Evolutionary conservation across 2,113 vertebrate species (phyloP).

Genomic region (Podarcis muralis): DNA sequence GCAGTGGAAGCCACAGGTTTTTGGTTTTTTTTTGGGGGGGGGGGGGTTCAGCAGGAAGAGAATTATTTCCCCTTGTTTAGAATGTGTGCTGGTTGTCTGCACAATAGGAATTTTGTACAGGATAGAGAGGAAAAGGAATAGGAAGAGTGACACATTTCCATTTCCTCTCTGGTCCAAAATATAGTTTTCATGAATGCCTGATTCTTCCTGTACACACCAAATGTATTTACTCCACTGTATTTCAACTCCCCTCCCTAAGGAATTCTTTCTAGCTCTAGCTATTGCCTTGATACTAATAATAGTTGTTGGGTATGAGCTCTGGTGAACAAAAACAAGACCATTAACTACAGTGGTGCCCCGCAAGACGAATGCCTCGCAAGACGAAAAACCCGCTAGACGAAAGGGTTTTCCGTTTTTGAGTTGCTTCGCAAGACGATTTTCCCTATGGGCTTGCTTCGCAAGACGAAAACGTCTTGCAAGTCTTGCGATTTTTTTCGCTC

Average conservation of each 20-base stretch:
- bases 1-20: not conserved
- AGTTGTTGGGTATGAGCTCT: not conserved
- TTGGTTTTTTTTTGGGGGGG: too few species aligned
- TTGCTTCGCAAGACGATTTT: too few species aligned
- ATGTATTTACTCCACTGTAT: not conserved
- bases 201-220: not conserved
- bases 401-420: too few species aligned
- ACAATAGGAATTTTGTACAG: not conserved
- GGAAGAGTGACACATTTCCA: not conserved
- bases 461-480: too few species aligned
- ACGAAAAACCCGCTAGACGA: too few species aligned
- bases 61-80: not conserved
- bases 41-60: too few species aligned
- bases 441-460: too few species aligned
- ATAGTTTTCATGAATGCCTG: not conserved
- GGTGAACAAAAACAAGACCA: not conserved
- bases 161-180: not conserved
- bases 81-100: not conserved
- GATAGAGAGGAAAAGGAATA: not conserved
- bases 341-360: too few species aligned
- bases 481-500: too few species aligned
- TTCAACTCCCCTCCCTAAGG: not conserved
- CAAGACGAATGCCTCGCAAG: too few species aligned
- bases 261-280: not conserved
- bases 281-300: not conserved